These are phyloP conservation scores for Entomyzon cyanotis DNA, from an alignment of 2,113 vertebrate species.

Conservation along the genomic window DNA sequence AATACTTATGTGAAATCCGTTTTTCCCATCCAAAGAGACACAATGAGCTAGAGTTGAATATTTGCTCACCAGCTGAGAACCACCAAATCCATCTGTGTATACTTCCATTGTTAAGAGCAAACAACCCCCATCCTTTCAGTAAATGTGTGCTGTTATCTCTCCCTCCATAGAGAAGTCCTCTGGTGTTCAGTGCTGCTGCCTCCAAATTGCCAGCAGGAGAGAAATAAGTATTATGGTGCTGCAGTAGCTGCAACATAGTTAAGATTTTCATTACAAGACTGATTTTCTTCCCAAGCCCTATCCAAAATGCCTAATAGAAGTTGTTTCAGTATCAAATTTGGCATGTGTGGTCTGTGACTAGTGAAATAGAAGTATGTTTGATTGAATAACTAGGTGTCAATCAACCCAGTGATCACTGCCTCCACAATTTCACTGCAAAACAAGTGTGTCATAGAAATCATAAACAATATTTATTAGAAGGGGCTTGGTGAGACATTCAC, in stretches of 20 bases:
- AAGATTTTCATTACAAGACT: slow-evolving; percentile 19
- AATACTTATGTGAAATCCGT: neutral
- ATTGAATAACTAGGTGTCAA: slow-evolving; percentile 26
- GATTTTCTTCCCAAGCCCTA: neutral
- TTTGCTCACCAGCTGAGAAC: slow-evolving; percentile 20
- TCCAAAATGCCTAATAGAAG: neutral
- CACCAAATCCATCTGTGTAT: neutral
- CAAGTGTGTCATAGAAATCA: slow-evolving; percentile 7
- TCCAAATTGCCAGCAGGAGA: slow-evolving; percentile 9
- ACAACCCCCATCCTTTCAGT: neutral
- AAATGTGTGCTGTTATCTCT: neutral
- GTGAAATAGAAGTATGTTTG: neutral
- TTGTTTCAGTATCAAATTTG: slow-evolving; percentile 10
- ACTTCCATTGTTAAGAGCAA: slow-evolving; percentile 4
- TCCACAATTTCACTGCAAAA: neutral
- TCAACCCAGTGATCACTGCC: slow-evolving; percentile 7
- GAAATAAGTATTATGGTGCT: neutral
- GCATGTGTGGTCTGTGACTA: neutral
- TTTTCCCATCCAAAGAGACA: neutral
- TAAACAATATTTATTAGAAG: slow-evolving; percentile 4
- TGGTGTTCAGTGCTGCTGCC: neutral
- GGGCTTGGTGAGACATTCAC: neutral
- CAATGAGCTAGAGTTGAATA: neutral
- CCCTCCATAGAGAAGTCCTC: neutral
- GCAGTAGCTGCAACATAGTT: neutral